Conservation (phyloP, 2,113 vertebrate genomes). For the Arizona elegans region DNA sequence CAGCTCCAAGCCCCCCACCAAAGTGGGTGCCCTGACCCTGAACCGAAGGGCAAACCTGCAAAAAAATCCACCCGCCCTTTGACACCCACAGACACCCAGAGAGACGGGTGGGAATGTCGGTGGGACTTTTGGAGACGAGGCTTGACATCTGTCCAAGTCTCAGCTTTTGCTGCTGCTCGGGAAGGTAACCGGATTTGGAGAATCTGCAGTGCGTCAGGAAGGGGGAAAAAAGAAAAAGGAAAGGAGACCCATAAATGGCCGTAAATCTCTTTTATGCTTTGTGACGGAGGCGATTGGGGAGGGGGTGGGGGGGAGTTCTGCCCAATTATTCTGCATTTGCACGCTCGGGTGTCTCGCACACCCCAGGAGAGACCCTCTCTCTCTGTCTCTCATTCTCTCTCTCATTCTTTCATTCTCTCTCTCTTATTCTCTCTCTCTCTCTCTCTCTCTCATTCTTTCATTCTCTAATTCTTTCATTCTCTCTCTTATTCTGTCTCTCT, state of each 20-base stretch:
- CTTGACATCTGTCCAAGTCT: neutral
- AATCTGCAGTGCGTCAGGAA: slow-evolving; percentile 59
- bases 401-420: too few relatives aligned
- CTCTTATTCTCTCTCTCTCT: too few relatives aligned
- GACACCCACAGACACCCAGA: too few relatives aligned
- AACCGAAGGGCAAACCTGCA: neutral
- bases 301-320: slow-evolving; percentile 21
- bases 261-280: slow-evolving; percentile 54
- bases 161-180: neutral
- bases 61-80: too few relatives aligned
- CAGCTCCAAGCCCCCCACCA: neutral
- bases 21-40: too few relatives aligned
- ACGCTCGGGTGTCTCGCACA: slow-evolving; percentile 2
- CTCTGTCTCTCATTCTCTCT: too few relatives aligned
- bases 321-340: slow-evolving; percentile 25
- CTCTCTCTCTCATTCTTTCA: too few relatives aligned
- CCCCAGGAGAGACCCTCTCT: slow-evolving; percentile 13
- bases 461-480: too few relatives aligned
- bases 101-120: neutral
- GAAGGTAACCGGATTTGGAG: slow-evolving; percentile 35
- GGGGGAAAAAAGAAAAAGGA: neutral
- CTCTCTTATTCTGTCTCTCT: too few relatives aligned
- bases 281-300: slow-evolving; percentile 8
- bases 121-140: neutral
- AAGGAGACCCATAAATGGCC: slow-evolving; percentile 42